These are phyloP conservation scores for Chloropsis hardwickii DNA, from an alignment of 2,113 vertebrate genomes.

Conservation along the genomic window DNA sequence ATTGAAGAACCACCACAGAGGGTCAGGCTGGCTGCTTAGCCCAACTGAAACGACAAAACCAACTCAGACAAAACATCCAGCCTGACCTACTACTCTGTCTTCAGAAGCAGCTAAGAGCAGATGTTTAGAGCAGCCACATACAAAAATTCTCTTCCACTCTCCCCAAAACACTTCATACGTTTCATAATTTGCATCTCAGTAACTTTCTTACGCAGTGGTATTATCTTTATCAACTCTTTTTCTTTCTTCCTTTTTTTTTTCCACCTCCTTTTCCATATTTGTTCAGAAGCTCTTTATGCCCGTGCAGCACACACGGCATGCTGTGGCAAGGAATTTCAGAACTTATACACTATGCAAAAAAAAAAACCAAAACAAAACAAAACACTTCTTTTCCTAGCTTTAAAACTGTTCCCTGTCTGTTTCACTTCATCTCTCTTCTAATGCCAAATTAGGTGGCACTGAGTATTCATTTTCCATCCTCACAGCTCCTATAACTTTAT, in stretches of 20 bases:
- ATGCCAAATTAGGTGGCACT: background rate
- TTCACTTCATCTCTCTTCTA: background rate
- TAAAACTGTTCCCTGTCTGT: background rate
- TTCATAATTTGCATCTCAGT: background rate
- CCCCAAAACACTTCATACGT: background rate
- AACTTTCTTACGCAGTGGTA: background rate
- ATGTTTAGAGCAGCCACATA: background rate
- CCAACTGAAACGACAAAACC: background rate
- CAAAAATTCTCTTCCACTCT: background rate
- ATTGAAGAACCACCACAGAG: background rate
- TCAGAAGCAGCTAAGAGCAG: background rate
- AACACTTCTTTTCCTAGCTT: background rate
- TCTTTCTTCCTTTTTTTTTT: background rate
- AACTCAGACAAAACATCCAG: background rate
- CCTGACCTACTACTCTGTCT: background rate
- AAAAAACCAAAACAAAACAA: background rate
- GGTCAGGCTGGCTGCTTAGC: background rate
- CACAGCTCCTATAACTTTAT: background rate
- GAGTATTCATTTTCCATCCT: background rate
- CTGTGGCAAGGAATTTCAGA: background rate
- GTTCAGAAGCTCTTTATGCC: background rate
- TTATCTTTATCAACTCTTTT: background rate
- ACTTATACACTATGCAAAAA: background rate
- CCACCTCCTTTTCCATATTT: no score
- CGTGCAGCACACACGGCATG: background rate